A percentile compares a stretch with the other conserved stretches of the same genome.
phyloP scores from a whole-genome alignment of 2,888 invertebrate species.

The Agrenia bidenticulata region DNA sequence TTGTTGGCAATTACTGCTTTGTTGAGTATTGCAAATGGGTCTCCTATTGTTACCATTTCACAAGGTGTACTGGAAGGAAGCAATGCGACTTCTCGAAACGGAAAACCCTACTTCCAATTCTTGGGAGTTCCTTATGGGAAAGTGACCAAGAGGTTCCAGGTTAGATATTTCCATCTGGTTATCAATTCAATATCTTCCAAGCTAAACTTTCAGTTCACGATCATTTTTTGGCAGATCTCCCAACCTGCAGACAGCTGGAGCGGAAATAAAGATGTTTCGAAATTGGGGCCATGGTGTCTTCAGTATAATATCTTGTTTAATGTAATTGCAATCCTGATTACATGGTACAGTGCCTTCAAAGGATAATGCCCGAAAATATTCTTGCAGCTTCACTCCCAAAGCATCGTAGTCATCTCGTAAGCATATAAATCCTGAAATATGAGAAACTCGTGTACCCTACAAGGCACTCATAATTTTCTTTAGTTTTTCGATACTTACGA shows the following conservation, averaged over 20 bases:
- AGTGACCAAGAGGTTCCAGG: not conserved
- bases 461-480: not conserved
- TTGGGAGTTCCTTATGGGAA: constrained; percentile 11
- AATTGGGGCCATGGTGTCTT: not conserved
- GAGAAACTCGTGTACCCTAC: too few species aligned
- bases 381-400: not conserved
- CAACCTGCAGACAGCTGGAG: not conserved
- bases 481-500: constrained; percentile 8
- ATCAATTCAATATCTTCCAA: too few species aligned
- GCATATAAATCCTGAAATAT: not conserved
- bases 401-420: constrained; percentile 7
- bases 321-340: constrained; percentile 5
- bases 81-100: not conserved
- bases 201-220: not conserved
- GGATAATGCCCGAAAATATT: constrained; percentile 8
- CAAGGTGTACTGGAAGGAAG: not conserved
- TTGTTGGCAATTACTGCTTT: too few species aligned
- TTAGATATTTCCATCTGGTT: too few species aligned
- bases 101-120: constrained; percentile 3
- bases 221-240: not conserved
- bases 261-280: constrained; percentile 1
- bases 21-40: too few species aligned
- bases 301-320: constrained; percentile 2
- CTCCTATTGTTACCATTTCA: too few species aligned
- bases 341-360: constrained; percentile 34